Base-by-base conservation (phyloP, 2,113 vertebrate genomes). In the Mirza zaza region DNA sequence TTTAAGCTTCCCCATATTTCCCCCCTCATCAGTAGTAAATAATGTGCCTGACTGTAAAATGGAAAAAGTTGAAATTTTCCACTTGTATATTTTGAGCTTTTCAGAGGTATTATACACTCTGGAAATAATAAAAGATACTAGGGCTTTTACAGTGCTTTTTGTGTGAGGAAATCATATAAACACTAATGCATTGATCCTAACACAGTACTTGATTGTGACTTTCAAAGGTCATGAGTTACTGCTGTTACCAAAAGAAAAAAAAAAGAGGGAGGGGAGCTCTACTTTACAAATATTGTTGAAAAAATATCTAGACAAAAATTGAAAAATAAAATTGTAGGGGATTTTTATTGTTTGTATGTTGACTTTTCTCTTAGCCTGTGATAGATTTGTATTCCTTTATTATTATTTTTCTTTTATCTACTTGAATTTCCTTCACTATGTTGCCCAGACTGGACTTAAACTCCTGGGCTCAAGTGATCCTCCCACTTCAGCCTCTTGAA, bases 221-320 rank as follows among this genome's bases (percentile, higher is more conserved):
- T 97, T 96, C 87, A 98, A 97, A 98, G 98, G 97, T 98, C 98
- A 97, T 96, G 97, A 97, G 96, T 98, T 98, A 95, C 93, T 97
- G 92, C 96, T 95, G 79, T 91, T 96, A 94, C 55, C n/a, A 57
- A 48, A 65, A 70, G 42, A 82, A 70, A 45, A 65, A 67, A 71
- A 82, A 86, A 83, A 81, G 90, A 81, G 90, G 85, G 80, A 92
- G 57, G 21, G 71, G 86, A 45, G 8, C 76, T 85, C 42, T 32
- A 91, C 45, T 90, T 96, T 96, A 97, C 21, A 96, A 89, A 93
- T 97, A 96, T 50, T 92, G 79, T 70, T 97, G 94, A 42, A 90
- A 96, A 93, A 94, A 93, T 77, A 79, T 57, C 93, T 93, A 71
- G 65, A 90, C 87, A 93, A 80, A 95, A 95, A 27, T 86, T 68